Conservation (phyloP, 2,113 vertebrate species). For the Trichechus manatus region DNA sequence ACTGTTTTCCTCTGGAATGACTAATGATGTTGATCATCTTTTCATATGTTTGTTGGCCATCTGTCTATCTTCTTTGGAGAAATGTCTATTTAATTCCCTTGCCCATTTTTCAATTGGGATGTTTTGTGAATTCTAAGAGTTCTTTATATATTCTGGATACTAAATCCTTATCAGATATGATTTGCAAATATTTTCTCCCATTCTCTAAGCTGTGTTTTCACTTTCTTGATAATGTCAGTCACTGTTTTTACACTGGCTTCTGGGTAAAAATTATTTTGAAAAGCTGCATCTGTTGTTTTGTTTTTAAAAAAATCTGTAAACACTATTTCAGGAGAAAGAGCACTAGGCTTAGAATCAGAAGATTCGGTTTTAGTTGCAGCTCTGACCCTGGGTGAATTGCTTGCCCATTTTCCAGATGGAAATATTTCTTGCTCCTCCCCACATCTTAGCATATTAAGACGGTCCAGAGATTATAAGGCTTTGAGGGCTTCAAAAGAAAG, state of each 20-base stretch:
- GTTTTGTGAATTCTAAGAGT: too few species aligned
- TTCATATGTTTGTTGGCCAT: too few species aligned
- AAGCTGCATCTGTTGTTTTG: not conserved
- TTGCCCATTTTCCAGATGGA: not conserved
- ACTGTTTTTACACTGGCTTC: not conserved
- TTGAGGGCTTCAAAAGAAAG: constrained; percentile 6
- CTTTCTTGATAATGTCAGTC: too few species aligned
- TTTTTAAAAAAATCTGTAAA: not conserved
- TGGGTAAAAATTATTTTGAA: not conserved
- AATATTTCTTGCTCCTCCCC: not conserved
- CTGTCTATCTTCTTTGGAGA: too few species aligned
- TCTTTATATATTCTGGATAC: too few species aligned
- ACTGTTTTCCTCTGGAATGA: too few species aligned
- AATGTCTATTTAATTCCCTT: too few species aligned
- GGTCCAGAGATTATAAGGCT: not conserved
- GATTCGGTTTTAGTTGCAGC: not conserved
- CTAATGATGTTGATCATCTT: too few species aligned
- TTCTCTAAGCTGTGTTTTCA: too few species aligned
- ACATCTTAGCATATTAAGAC: not conserved
- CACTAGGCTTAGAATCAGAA: not conserved
- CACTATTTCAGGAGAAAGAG: not conserved
- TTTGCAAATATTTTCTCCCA: too few species aligned
- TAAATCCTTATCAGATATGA: too few species aligned
- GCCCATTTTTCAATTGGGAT: too few species aligned
- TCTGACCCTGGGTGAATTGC: not conserved